These are phyloP conservation scores for Siphamia tubifer DNA, from an alignment of 2,113 vertebrate species.

Conservation along the genomic window DNA sequence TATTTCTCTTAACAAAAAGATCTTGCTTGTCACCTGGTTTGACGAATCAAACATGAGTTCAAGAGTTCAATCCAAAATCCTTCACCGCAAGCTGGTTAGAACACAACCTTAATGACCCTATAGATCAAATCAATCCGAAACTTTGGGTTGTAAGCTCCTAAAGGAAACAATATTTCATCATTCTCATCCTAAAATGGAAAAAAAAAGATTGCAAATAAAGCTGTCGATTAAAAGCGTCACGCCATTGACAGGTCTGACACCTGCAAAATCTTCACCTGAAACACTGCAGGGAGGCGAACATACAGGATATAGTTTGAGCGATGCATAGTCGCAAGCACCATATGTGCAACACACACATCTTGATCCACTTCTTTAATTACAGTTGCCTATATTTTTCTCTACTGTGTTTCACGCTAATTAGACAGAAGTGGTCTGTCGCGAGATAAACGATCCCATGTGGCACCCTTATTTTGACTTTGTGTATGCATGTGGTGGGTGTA, in stretches of 20 bases:
- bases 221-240: conserved; percentile 15
- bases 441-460: conserved; percentile 80
- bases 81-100: neutral
- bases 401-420: conserved; percentile 76
- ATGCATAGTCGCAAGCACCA: conserved; percentile 7
- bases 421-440: conserved; percentile 74
- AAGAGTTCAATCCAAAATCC: neutral
- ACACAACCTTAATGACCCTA: no score
- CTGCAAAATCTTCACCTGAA: conserved; percentile 39
- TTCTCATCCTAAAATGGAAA: neutral
- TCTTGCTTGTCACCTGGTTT: conserved; percentile 6
- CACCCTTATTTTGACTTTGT: conserved; percentile 62
- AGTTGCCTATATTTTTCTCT: conserved; percentile 64
- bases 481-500: no score
- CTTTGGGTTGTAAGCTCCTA: no score
- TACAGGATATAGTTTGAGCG: neutral
- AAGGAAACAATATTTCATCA: conserved; percentile 33
- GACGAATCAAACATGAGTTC: neutral
- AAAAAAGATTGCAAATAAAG: conserved; percentile 2
- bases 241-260: conserved; percentile 24
- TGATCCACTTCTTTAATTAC: conserved; percentile 57
- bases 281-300: conserved; percentile 21
- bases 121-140: neutral
- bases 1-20: neutral
- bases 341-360: conserved; percentile 45